Conservation (phyloP, 2,113 vertebrate species). For the Gavialis gangeticus region DNA sequence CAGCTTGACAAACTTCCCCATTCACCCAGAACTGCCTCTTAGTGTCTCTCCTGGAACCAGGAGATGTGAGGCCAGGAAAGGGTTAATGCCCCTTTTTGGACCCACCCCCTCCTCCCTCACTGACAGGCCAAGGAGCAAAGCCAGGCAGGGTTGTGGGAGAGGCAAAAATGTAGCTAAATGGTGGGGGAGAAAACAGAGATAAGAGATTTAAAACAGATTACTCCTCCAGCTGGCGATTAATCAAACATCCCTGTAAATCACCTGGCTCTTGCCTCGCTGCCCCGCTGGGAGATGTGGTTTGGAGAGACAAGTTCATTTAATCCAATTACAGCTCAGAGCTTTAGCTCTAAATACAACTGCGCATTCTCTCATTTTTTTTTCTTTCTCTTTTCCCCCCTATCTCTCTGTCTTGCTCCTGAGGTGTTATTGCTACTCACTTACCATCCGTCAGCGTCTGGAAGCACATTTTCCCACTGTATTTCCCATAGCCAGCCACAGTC, state of each 20-base stretch:
- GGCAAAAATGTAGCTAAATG: background rate
- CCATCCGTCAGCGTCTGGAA: slow-evolving; percentile 98
- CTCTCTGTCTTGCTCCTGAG: background rate
- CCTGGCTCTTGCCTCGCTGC: background rate
- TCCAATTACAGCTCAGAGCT: background rate
- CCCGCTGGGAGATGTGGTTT: background rate
- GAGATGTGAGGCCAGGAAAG: background rate
- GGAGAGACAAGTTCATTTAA: background rate
- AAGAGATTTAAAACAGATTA: background rate
- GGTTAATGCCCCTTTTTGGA: background rate
- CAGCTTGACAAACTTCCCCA: background rate
- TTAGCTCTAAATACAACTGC: background rate
- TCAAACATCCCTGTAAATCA: background rate
- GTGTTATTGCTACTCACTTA: slow-evolving; percentile 78
- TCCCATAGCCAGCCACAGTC: slow-evolving; percentile 97
- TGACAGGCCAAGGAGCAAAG: background rate
- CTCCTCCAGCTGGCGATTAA: background rate
- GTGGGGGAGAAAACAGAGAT: accelerated
- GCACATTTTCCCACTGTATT: slow-evolving; percentile 99
- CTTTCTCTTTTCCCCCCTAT: no score
- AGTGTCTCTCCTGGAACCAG: background rate
- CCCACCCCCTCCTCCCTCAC: background rate
- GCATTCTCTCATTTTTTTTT: background rate
- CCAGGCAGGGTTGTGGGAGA: background rate
- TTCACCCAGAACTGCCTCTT: background rate